Base-by-base conservation (phyloP, 2,888 invertebrate species). In the Hedya salicella region DNA sequence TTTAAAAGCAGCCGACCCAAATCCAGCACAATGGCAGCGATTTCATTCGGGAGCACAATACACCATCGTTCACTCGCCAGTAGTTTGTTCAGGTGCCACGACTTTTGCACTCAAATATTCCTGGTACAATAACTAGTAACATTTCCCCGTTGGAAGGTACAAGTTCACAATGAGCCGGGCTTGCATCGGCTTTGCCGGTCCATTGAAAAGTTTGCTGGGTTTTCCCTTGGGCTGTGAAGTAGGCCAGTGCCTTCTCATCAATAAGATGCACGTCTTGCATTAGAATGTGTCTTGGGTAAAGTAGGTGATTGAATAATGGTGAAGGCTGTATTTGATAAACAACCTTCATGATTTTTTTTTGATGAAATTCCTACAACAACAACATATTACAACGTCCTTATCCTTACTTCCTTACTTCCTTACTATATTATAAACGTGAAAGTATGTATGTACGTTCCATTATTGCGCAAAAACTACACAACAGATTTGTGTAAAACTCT, bases 31-130 rank as follows among this genome's bases (percentile, higher is more conserved):
- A 87, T 83, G 75, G 82, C 71, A 65, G 62, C 81, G 81, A 83
- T 86, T 82, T 86, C 85, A 61, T 87, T 87, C 78, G 83, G 81
- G 75, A 77, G 78, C 81, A 86, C 87, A 87, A 86, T 85, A 80
- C 84, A 73, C 80, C 82, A 82, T 84, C 79, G 78, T 77, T 82
- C 80, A 81, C 79, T 75, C 74, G 73, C 67, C 69, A 70, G 78
- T 76, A 81, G 83, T 82, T 83, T 81, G 80, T 80, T 78, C 82
- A 83, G 87, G 83, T 85, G 78, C 78, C 66, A 73, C 71, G 74
- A 81, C 75, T 82, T 82, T 79, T 77, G 72, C 74, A 73, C 74
- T 69, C 64, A 71, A 72, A 72, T 70, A 72, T 73, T 73, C 68
- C 14, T 39, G 54, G 30, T 52, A 53, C 57, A 64, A 64, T 64